A percentile compares a stretch with the other conserved stretches of the same genome.
Conservation (phyloP, 2,113 vertebrate genomes). For the Crotophaga sulcirostris region DNA sequence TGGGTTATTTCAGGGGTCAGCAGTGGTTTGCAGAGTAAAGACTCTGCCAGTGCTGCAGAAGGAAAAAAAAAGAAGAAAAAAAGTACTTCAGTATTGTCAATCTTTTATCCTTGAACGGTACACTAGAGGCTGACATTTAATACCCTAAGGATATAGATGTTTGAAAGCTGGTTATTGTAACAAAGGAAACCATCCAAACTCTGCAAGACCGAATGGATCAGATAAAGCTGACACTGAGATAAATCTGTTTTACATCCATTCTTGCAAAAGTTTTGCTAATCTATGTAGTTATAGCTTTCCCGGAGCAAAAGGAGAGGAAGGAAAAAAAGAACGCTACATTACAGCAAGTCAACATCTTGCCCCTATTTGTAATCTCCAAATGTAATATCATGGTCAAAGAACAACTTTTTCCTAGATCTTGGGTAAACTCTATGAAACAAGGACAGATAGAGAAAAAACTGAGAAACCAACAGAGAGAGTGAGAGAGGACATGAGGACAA, state of each 20-base stretch:
- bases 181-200: slow-evolving; percentile 81
- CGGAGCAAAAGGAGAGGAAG: slow-evolving; percentile 36
- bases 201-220: slow-evolving; percentile 81
- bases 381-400: slow-evolving; percentile 56
- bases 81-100: slow-evolving; percentile 68
- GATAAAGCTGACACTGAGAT: slow-evolving; percentile 81
- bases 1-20: slow-evolving; percentile 52
- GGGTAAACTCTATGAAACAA: slow-evolving; percentile 42
- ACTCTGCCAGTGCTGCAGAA: background rate
- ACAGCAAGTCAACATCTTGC: slow-evolving; percentile 54
- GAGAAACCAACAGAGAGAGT: background rate
- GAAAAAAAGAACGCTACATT: slow-evolving; percentile 20
- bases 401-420: slow-evolving; percentile 55
- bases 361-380: slow-evolving; percentile 71
- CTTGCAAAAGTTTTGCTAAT: slow-evolving; percentile 80
- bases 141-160: slow-evolving; percentile 80
- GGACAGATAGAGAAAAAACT: slow-evolving; percentile 27
- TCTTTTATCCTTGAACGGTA: slow-evolving; percentile 72
- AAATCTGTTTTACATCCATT: slow-evolving; percentile 84
- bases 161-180: slow-evolving; percentile 81
- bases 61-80: background rate
- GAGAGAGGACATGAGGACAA: background rate
- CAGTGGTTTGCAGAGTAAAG: slow-evolving; percentile 22
- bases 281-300: slow-evolving; percentile 75
- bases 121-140: slow-evolving; percentile 80